Conservation (phyloP, 2,797 vertebrate species). For the Cuniculus paca region DNA sequence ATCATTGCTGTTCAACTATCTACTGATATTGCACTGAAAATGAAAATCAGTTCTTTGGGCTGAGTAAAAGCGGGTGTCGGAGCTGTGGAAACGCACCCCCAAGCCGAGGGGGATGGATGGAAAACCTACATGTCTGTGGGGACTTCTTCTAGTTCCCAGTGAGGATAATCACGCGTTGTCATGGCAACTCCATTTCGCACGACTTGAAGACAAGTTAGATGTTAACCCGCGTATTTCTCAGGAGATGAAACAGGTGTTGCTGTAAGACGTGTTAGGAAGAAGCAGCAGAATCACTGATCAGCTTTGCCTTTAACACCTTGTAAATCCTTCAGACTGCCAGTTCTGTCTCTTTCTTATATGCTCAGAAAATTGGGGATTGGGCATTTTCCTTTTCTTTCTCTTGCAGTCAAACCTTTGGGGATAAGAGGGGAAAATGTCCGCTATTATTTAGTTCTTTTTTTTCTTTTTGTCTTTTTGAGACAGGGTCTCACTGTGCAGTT, state of each 20-base stretch:
- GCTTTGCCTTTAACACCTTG: slow-evolving; percentile 54
- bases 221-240: slow-evolving; percentile 61
- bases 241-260: slow-evolving; percentile 71
- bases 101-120: background rate
- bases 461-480: too few species aligned
- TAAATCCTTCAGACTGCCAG: slow-evolving; percentile 19
- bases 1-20: background rate
- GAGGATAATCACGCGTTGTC: slow-evolving; percentile 33
- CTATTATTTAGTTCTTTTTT: slow-evolving; percentile 24
- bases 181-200: slow-evolving; percentile 65
- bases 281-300: slow-evolving; percentile 37
- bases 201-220: slow-evolving; percentile 63
- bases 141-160: background rate
- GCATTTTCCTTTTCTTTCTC: background rate
- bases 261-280: slow-evolving; percentile 69
- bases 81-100: background rate
- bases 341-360: background rate
- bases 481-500: too few species aligned
- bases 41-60: background rate
- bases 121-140: background rate
- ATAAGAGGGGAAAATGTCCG: background rate
- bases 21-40: slow-evolving; percentile 13
- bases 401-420: background rate
- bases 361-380: slow-evolving; percentile 22
- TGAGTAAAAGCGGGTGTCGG: background rate